Evolutionary conservation across 2,888 invertebrate genomes (phyloP).

Genomic region (Cyrtodaria siliqua): DNA sequence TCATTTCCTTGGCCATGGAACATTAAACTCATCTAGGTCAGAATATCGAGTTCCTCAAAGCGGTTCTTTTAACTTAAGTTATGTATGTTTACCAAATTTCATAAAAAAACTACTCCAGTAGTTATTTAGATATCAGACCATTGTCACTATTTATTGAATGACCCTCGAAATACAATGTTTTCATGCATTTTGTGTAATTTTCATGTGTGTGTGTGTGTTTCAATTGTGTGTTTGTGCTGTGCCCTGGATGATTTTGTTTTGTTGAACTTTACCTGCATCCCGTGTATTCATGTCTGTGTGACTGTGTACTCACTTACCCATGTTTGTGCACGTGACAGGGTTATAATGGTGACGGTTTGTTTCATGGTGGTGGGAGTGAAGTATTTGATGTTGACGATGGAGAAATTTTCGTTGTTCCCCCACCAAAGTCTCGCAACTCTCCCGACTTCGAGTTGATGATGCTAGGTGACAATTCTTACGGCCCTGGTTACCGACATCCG

Average conservation of each 20-base stretch:
- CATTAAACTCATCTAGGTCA: too few relatives aligned
- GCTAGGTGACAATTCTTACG: constrained; percentile 48
- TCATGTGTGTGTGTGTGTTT: too few relatives aligned
- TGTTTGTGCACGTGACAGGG: constrained; percentile 42
- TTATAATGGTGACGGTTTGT: constrained; percentile 48
- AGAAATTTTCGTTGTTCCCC: constrained; percentile 70
- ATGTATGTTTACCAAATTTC: too few relatives aligned
- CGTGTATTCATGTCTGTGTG: constrained; percentile 11
- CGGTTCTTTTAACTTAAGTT: too few relatives aligned
- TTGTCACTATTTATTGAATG: too few relatives aligned
- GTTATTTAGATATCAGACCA: too few relatives aligned
- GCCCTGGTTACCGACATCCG: constrained; percentile 49
- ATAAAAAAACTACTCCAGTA: too few relatives aligned
- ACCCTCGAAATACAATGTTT: too few relatives aligned
- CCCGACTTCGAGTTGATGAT: constrained; percentile 61
- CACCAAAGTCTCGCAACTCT: constrained; percentile 62
- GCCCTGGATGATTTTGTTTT: too few relatives aligned
- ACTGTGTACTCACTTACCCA: constrained; percentile 9
- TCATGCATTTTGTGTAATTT: too few relatives aligned
- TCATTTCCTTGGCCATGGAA: too few relatives aligned
- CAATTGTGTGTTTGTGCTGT: not conserved
- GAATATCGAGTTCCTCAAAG: too few relatives aligned
- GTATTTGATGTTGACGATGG: constrained; percentile 71
- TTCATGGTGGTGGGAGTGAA: constrained; percentile 63
- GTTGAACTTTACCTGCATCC: not conserved